Evolutionary conservation across 2,888 invertebrate genomes (phyloP).

Genomic region (Pecten maximus): DNA sequence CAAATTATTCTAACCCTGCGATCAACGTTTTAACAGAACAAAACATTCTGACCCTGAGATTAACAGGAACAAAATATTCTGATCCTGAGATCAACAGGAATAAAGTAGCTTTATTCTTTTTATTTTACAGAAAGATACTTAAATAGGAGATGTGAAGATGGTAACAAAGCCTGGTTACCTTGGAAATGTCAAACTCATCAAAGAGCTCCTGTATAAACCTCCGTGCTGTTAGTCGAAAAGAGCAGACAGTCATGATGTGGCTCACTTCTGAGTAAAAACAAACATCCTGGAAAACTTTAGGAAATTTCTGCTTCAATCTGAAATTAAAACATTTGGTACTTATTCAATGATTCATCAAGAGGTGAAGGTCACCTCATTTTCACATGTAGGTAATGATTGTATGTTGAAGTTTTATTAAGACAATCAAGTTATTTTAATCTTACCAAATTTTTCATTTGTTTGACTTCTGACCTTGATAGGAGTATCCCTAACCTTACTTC

Average conservation of each 20-base stretch:
- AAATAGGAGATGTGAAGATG: too few relatives aligned
- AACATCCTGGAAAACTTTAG: slow-evolving; percentile 87
- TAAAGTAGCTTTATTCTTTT: too few relatives aligned
- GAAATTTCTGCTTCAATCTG: slow-evolving; percentile 85
- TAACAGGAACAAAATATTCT: background rate
- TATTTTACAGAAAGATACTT: too few relatives aligned
- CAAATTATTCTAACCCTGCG: too few relatives aligned
- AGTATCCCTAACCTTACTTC: too few relatives aligned
- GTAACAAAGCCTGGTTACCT: slow-evolving; percentile 59
- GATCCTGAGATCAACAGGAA: too few relatives aligned
- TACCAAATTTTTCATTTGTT: too few relatives aligned
- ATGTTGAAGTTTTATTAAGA: too few relatives aligned
- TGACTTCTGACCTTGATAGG: too few relatives aligned
- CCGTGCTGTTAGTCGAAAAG: slow-evolving; percentile 91
- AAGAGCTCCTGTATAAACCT: slow-evolving; percentile 96
- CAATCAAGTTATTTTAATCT: too few relatives aligned
- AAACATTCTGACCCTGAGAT: background rate
- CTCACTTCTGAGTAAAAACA: slow-evolving; percentile 97
- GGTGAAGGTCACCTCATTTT: background rate
- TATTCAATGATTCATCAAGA: too few relatives aligned
- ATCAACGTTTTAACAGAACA: too few relatives aligned
- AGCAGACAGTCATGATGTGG: slow-evolving; percentile 89
- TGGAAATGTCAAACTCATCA: slow-evolving; percentile 86
- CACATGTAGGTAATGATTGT: background rate
- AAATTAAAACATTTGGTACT: slow-evolving; percentile 41